Evolutionary conservation across 2,888 invertebrate species (phyloP), one percentile per base, ranked within the genome.

Genomic region (Drosophila phalerata): DNA sequence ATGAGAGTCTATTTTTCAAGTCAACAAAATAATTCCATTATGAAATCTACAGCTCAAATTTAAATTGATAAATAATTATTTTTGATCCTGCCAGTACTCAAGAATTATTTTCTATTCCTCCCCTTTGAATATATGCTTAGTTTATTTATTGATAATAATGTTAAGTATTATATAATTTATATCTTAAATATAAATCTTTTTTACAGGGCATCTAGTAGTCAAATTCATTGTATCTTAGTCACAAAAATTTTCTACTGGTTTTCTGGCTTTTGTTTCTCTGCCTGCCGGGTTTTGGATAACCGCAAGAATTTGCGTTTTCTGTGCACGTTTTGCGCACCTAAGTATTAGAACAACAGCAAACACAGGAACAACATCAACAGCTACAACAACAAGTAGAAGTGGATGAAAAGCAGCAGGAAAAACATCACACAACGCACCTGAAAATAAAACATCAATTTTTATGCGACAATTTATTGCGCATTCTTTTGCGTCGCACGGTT

Each of bases 361-460:
- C 49, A 38, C 34, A 68, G 65, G 43, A 70, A 47, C 45, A 63
- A 48, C 15, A 10, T 30, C 17, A 51, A 17, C 32, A 17, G 17
- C 32, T 38, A 40, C 3, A 62, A 53, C 49, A 69, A 42, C 25
- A 51, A 77, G 17, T 8, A 11, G 32, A 38, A 48, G 5, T 30
- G 43, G 25, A 22, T 13, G 17, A 19, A 19, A 57, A 51, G 13
- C 13, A 47, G 30, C 11, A 47, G 25, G 40, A 28, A 65, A 58
- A 61, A 32, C 57, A 64, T 37, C 51, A 49, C 49, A 19, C 40
- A 68, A 51, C 69, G 64, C 65, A 69, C 71, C 82, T 70, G 73
- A 73, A 80, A 88, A 84, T 88, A 84, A 86, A 85, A 87, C 87
- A 89, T 85, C 82, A 87, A 87, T 89, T 85, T 85, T 85, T 85